These are phyloP conservation scores for Mesorhabditis spiculigera DNA, from an alignment of 2,888 invertebrate species.

Conservation along the genomic window DNA sequence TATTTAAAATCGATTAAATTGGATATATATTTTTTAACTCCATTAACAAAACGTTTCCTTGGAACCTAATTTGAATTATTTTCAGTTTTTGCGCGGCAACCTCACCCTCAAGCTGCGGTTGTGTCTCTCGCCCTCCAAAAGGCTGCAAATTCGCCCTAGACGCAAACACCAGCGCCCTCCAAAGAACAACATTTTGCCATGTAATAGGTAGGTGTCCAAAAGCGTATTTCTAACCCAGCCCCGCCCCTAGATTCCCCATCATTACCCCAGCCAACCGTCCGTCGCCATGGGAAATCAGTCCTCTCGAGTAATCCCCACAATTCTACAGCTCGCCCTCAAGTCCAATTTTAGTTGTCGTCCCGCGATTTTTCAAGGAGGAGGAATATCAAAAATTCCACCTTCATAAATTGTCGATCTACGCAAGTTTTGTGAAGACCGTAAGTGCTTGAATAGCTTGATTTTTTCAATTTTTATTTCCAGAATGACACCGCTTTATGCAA, in stretches of 20 bases:
- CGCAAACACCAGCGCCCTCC: not conserved
- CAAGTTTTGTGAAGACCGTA: not conserved
- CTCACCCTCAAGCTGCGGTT: not conserved
- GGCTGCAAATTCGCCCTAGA: not conserved
- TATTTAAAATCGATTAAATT: too few species aligned
- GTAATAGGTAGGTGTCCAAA: not conserved
- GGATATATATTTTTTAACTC: too few species aligned
- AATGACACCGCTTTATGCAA: not conserved
- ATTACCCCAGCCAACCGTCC: not conserved
- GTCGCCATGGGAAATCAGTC: not conserved
- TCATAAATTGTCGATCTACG: not conserved
- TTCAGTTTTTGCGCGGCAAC: not conserved
- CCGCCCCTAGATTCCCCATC: not conserved
- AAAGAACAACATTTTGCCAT: constrained; percentile 4
- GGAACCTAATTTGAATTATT: too few species aligned
- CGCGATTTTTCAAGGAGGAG: not conserved
- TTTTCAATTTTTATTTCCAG: not conserved
- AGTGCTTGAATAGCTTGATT: not conserved
- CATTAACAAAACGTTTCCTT: too few species aligned
- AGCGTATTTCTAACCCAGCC: not conserved
- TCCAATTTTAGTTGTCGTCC: not conserved
- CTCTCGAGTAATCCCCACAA: not conserved
- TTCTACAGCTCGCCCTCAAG: not conserved
- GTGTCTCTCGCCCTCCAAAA: not conserved
- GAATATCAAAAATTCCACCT: not conserved